Evolutionary conservation across 2,888 invertebrate genomes (phyloP).

Genomic region (Entomobrya multifasciata): DNA sequence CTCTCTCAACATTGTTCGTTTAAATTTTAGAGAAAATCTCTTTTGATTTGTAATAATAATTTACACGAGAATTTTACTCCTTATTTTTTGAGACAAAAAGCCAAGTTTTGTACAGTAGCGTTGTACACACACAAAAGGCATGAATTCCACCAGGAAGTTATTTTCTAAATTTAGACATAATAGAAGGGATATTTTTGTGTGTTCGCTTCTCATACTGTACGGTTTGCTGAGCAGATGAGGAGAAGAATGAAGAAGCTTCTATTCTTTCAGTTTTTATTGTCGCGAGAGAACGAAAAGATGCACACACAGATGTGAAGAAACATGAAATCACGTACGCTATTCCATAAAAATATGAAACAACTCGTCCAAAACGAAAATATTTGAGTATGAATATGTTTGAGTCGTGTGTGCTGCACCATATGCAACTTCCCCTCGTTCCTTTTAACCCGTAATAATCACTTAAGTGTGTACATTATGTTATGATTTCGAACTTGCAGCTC

Average conservation of each 20-base stretch:
- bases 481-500: neutral
- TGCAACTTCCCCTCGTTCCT: neutral
- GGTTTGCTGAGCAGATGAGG: too few relatives aligned
- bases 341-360: too few relatives aligned
- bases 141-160: conserved; percentile 60
- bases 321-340: neutral
- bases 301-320: conserved; percentile 7
- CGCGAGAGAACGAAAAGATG: too few relatives aligned
- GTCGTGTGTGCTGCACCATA: neutral
- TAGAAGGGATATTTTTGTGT: neutral
- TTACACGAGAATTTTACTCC: neutral
- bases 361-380: neutral
- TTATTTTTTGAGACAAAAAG: neutral
- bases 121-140: too few relatives aligned
- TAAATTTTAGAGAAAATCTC: too few relatives aligned
- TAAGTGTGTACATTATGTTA: conserved; percentile 39
- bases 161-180: conserved; percentile 68
- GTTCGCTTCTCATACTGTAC: conserved; percentile 8
- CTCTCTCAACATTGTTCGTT: too few relatives aligned
- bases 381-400: too few relatives aligned
- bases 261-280: too few relatives aligned
- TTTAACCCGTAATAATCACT: conserved; percentile 41
- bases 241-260: too few relatives aligned
- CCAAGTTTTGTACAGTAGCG: neutral
- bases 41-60: too few relatives aligned